A percentile compares a stretch with the other conserved stretches of the same genome.
Conservation (phyloP, 2,888 invertebrate genomes). For the Abrostola triplasia region DNA sequence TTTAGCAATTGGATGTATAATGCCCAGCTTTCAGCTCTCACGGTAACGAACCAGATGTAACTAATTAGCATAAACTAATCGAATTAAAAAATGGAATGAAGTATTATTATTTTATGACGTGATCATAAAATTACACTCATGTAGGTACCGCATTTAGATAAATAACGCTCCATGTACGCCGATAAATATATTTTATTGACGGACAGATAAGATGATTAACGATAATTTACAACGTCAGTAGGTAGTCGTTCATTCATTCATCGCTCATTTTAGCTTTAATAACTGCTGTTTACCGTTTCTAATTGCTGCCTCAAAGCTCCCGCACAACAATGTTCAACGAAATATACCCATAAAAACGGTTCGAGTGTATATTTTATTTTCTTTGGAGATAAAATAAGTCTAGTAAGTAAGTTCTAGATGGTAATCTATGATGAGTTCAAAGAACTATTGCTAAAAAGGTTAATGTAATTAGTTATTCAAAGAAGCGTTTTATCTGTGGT, state of each 20-base stretch:
- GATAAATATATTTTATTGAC: slow-evolving; percentile 53
- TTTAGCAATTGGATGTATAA: no score
- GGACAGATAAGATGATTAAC: slow-evolving; percentile 71
- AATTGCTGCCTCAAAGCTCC: slow-evolving; percentile 61
- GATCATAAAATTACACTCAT: background rate
- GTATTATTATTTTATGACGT: no score
- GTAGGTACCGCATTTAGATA: slow-evolving; percentile 38
- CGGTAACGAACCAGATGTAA: no score
- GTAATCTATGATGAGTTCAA: background rate
- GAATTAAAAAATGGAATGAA: no score
- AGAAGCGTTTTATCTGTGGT: slow-evolving; percentile 6
- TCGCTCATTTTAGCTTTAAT: slow-evolving; percentile 50
- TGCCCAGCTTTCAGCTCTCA: no score
- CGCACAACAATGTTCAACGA: slow-evolving; percentile 34
- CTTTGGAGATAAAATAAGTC: background rate
- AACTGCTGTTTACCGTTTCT: slow-evolving; percentile 51
- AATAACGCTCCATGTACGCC: slow-evolving; percentile 3
- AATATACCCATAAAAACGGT: slow-evolving; percentile 1
- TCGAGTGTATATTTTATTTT: background rate
- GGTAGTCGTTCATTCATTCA: slow-evolving; percentile 38
- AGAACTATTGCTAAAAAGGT: slow-evolving; percentile 15
- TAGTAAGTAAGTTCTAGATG: slow-evolving; percentile 13
- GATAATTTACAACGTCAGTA: slow-evolving; percentile 60
- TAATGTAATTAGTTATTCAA: slow-evolving; percentile 42
- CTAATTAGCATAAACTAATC: no score